Base-by-base conservation (phyloP, 1,140 invertebrate genomes). In the Drosophila azteca region DNA sequence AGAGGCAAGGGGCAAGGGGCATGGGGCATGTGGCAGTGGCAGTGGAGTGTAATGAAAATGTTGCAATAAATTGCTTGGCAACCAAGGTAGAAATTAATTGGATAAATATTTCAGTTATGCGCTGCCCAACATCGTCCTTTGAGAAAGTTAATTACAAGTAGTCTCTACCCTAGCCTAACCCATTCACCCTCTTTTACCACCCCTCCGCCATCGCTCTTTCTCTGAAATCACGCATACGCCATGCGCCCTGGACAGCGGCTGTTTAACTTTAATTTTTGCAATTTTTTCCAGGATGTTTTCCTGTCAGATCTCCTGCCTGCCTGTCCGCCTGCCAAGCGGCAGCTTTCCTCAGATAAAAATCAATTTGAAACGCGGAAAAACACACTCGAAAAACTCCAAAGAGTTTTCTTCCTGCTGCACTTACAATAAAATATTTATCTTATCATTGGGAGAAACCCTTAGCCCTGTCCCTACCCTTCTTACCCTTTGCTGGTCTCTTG, bases 31-130 rank as follows among this genome's bases (percentile, higher is more conserved):
- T 35, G 31, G 31, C 31, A 2, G 31, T 35, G 31, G 31, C 31
- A 35, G 31, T 26, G 26, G 29, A 53, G 50, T 64, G 66, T 66
- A 58, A 62, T 80, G 77, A 66, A 81, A 87, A 87, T 87, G 81
- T 81, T 87, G 72, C 81, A 73, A 84, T 81, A 87, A 87, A 85
- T 81, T 87, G 67, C 81, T 77, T 55, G 63, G 69, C 61, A 75
- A 84, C 67, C 80, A 69, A 60, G 81, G 77, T 69, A 75, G 64
- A 84, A 82, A 87, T 84, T 84, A 84, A 84, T 84, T 84, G 81
- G 81, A 84, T 73, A 84, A 85, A 84, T 84, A 81, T 84, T 83
- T 85, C 48, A 79, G 66, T 59, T 80, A 83, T 84, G 78, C 82
- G 57, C 58, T 55, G 54, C 50, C 31, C 49, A 39, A 41, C 60